Conservation (phyloP, 2,113 vertebrate species). For the Romanogobio albipinnatus region DNA sequence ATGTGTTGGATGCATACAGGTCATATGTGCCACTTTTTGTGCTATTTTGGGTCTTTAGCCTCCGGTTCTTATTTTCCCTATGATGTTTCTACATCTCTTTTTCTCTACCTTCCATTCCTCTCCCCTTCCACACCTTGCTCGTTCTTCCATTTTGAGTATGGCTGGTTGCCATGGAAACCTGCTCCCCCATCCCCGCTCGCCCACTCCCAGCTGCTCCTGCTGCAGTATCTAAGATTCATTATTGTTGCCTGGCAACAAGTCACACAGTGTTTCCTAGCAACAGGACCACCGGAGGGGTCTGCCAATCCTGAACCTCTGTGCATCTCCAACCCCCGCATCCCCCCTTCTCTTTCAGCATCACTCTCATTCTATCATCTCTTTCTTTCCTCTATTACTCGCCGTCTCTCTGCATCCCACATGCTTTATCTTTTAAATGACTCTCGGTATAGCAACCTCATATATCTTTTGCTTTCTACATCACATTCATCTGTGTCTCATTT, state of each 20-base stretch:
- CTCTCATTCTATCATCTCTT: conserved; percentile 30
- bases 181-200: conserved; percentile 63
- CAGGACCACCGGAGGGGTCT: conserved; percentile 77
- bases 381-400: conserved; percentile 4
- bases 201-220: conserved; percentile 75
- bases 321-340: conserved; percentile 61
- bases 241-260: conserved; percentile 80
- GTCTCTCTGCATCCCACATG: conserved; percentile 13
- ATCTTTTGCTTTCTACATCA: background rate
- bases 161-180: conserved; percentile 77
- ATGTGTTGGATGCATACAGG: background rate
- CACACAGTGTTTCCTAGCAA: conserved; percentile 82
- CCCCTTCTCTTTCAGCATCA: conserved; percentile 16
- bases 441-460: background rate
- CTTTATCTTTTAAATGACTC: conserved; percentile 30
- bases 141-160: conserved; percentile 71
- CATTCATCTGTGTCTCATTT: conserved; percentile 10
- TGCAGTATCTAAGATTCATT: conserved; percentile 75
- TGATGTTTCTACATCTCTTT: conserved; percentile 34
- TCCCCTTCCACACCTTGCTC: conserved; percentile 47
- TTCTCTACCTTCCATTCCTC: conserved; percentile 37
- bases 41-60: conserved; percentile 46
- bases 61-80: conserved; percentile 37
- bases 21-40: conserved; percentile 15
- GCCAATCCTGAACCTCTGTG: conserved; percentile 77